Percentiles rank a stretch among this genome's conserved stretches.
Evolutionary conservation across 2,797 vertebrate genomes (phyloP).

Genomic region (Hypotaenidia philippensis): DNA sequence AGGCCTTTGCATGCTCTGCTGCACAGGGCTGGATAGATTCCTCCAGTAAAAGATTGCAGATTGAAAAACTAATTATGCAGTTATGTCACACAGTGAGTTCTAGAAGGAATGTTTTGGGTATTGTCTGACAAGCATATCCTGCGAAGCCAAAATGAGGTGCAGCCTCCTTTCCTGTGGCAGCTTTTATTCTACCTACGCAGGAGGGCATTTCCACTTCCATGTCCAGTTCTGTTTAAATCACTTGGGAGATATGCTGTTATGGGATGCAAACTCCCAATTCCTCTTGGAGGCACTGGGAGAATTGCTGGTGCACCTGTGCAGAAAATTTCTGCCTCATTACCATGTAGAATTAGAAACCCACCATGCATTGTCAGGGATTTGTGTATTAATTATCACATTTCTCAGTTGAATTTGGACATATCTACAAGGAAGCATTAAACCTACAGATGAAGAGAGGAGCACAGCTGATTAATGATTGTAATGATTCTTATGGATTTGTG

Average conservation of each 20-base stretch:
- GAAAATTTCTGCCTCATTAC: not conserved
- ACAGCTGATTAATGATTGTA: not conserved
- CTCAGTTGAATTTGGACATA: not conserved
- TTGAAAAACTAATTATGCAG: accelerated
- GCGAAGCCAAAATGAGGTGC: not conserved
- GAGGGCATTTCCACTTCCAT: not conserved
- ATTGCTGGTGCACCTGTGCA: not conserved
- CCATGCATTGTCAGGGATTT: not conserved
- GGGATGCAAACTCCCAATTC: not conserved
- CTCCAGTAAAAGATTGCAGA: not conserved
- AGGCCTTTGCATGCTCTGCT: not conserved
- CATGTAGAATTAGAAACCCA: not conserved
- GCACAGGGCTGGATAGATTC: not conserved
- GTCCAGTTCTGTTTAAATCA: not conserved
- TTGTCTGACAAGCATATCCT: not conserved
- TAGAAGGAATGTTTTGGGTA: not conserved
- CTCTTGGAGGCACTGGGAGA: not conserved
- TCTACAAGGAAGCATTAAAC: not conserved
- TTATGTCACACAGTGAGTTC: not conserved
- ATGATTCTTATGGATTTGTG: not conserved
- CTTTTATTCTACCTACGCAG: not conserved
- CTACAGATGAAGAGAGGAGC: not conserved
- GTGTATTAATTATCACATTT: not conserved
- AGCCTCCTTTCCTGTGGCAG: not conserved
- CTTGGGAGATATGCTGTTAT: not conserved